Evolutionary conservation across 2,888 invertebrate species (phyloP).

Genomic region (Hemaris fuciformis): DNA sequence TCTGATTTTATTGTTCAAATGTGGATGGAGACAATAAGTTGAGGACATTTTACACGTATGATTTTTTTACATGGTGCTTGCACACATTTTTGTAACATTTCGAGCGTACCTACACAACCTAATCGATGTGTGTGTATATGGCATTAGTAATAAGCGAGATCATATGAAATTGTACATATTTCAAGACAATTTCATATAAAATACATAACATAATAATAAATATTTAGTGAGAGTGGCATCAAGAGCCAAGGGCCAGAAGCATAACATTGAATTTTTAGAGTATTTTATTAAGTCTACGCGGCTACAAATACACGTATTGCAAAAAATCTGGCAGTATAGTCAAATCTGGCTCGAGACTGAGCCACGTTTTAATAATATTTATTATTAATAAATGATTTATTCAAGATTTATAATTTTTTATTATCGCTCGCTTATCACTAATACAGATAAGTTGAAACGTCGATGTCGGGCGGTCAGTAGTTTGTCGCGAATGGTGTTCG

Average conservation of each 20-base stretch:
- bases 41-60: conserved; percentile 55
- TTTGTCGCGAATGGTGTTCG: conserved; percentile 51
- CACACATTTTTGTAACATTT: conserved; percentile 52
- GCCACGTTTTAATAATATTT: neutral
- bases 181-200: neutral
- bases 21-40: conserved; percentile 76
- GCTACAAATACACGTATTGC: conserved; percentile 1
- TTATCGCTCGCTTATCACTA: conserved; percentile 20
- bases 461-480: conserved; percentile 22
- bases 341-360: neutral
- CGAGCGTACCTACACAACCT: conserved; percentile 64
- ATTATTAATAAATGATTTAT: neutral
- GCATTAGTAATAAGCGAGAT: conserved; percentile 52
- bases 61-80: conserved; percentile 57
- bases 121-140: conserved; percentile 53
- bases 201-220: neutral
- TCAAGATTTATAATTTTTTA: neutral
- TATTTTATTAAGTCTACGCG: neutral
- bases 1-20: conserved; percentile 71
- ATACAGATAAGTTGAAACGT: conserved; percentile 17
- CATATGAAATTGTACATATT: neutral
- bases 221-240: neutral
- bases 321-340: neutral
- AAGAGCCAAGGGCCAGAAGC: neutral
- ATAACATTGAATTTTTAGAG: neutral